phyloP scores from a whole-genome alignment of 2,797 vertebrate genomes.

The Mastacembelus armatus region DNA sequence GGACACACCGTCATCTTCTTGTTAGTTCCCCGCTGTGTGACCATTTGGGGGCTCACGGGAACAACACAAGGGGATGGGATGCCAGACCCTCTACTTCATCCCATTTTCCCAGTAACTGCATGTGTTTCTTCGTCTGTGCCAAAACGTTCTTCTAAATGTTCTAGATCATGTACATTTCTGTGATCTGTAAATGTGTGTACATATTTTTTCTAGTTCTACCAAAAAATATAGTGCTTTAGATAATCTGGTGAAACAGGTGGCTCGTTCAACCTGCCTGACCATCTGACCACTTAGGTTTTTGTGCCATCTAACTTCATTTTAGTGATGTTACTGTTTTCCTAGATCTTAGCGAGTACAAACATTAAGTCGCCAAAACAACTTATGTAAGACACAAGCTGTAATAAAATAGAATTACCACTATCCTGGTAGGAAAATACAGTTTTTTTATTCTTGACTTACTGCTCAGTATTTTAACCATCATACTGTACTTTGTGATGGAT shows the following conservation, averaged over 20 bases:
- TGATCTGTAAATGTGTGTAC: no score
- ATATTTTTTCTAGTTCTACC: no score
- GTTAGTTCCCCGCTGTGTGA: conserved; percentile 37
- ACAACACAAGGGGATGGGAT: conserved; percentile 2
- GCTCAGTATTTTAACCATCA: background rate
- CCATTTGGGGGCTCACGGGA: conserved; percentile 45
- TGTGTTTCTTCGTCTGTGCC: no score
- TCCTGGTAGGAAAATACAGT: background rate
- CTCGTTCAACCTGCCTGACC: background rate
- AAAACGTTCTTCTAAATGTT: no score
- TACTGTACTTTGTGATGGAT: background rate
- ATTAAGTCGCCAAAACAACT: background rate
- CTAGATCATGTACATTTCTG: no score
- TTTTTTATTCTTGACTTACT: conserved; percentile 4
- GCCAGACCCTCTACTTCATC: no score
- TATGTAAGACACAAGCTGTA: background rate
- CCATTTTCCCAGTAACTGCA: no score
- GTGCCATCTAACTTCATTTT: background rate
- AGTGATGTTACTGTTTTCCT: background rate
- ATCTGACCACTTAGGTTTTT: background rate
- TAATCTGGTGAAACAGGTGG: background rate
- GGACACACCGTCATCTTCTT: conserved; percentile 52
- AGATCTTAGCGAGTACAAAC: background rate
- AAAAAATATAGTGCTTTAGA: background rate
- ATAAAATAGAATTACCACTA: background rate